Evolutionary conservation across 1,140 invertebrate genomes (phyloP).

Genomic region (Yoshiicerus persimilis): DNA sequence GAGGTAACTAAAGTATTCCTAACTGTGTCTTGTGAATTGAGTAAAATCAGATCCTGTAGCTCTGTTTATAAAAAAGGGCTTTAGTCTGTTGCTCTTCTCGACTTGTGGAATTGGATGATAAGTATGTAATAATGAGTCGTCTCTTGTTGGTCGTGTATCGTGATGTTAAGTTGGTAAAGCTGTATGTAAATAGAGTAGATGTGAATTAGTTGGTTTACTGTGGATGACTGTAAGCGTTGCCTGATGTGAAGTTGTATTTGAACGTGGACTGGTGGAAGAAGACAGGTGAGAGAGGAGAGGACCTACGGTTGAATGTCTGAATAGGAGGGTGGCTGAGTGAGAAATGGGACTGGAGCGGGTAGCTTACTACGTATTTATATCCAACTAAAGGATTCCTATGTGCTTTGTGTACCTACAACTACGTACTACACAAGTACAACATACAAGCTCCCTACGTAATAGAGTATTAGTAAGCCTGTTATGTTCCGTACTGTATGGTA

Average conservation of each 20-base stretch:
- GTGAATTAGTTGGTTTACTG: background rate
- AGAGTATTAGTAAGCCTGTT: too few relatives aligned
- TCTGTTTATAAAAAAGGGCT: too few relatives aligned
- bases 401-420: background rate
- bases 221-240: background rate
- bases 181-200: background rate
- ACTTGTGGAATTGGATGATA: background rate
- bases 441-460: background rate
- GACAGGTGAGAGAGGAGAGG: background rate
- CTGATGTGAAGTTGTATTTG: background rate
- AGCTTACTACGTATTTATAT: slow-evolving; percentile 31
- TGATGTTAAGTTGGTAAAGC: background rate
- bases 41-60: too few relatives aligned
- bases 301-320: slow-evolving; percentile 17
- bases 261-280: background rate
- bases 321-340: slow-evolving; percentile 34
- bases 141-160: background rate
- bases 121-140: background rate
- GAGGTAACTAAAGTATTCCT: too few relatives aligned
- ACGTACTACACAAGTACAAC: background rate
- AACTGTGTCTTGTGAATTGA: too few relatives aligned
- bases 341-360: slow-evolving; percentile 28
- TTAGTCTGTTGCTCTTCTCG: background rate
- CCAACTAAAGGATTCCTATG: background rate
- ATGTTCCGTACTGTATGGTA: too few relatives aligned